Conservation (phyloP, 2,797 vertebrate species). For the Onychomys arenicola region DNA sequence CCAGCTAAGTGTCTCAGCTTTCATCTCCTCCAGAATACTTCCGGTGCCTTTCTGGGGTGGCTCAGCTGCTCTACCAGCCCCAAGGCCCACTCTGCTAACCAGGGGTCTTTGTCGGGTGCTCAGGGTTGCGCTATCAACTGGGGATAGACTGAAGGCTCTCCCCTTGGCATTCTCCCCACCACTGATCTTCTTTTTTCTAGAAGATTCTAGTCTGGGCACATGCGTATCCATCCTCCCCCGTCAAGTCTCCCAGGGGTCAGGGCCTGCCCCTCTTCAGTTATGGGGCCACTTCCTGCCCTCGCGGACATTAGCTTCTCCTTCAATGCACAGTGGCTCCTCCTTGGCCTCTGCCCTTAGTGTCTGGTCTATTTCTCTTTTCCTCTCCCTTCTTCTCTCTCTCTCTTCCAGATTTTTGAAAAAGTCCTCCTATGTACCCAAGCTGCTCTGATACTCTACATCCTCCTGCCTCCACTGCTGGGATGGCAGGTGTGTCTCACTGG, state of each 20-base stretch:
- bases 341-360: not conserved
- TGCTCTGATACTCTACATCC: not conserved
- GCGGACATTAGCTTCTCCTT: too few species aligned
- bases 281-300: not conserved
- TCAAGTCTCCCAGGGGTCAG: not conserved
- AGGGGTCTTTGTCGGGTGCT: not conserved
- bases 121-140: too few species aligned
- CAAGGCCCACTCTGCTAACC: not conserved
- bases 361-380: not conserved
- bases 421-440: not conserved
- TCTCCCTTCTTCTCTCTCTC: not conserved
- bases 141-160: too few species aligned
- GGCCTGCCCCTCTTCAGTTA: not conserved
- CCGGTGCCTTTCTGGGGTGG: not conserved
- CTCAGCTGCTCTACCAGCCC: not conserved
- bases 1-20: not conserved
- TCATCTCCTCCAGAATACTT: not conserved
- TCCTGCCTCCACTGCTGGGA: not conserved
- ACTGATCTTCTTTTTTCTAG: not conserved
- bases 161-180: not conserved
- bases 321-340: not conserved
- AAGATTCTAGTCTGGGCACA: not conserved
- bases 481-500: too few species aligned
- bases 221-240: not conserved
- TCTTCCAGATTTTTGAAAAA: not conserved